These are phyloP conservation scores for Cricetomys ansorgei DNA, from an alignment of 2,113 vertebrate genomes.

Conservation along the genomic window DNA sequence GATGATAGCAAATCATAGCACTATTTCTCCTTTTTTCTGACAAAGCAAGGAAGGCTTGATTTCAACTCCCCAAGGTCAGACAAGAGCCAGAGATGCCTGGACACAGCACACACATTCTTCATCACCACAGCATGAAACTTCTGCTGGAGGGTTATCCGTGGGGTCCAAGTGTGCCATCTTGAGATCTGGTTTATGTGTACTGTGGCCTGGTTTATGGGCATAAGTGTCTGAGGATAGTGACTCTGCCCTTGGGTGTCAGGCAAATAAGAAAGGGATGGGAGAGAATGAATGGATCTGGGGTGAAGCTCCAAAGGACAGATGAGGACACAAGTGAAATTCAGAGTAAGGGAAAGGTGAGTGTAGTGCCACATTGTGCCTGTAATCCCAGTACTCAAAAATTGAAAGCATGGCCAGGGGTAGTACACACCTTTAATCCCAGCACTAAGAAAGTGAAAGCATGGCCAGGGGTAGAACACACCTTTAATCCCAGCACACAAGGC, in stretches of 20 bases:
- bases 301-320: not conserved
- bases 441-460: no score
- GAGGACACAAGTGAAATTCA: not conserved
- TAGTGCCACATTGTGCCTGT: no score
- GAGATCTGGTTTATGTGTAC: not conserved
- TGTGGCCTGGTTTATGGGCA: not conserved
- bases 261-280: not conserved
- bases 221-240: not conserved
- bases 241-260: not conserved
- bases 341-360: not conserved
- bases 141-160: not conserved
- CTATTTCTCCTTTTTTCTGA: slow-evolving; percentile 4
- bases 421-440: not conserved
- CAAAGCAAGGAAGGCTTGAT: not conserved
- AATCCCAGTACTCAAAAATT: no score
- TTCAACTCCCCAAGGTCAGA: not conserved
- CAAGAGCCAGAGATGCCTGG: not conserved
- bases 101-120: not conserved
- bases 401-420: not conserved
- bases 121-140: not conserved
- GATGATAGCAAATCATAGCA: not conserved
- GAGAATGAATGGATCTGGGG: not conserved
- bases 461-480: not conserved
- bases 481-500: not conserved
- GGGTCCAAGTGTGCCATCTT: slow-evolving; percentile 1